Evolutionary conservation across 2,113 vertebrate genomes (phyloP).

Genomic region (Tinamus guttatus): DNA sequence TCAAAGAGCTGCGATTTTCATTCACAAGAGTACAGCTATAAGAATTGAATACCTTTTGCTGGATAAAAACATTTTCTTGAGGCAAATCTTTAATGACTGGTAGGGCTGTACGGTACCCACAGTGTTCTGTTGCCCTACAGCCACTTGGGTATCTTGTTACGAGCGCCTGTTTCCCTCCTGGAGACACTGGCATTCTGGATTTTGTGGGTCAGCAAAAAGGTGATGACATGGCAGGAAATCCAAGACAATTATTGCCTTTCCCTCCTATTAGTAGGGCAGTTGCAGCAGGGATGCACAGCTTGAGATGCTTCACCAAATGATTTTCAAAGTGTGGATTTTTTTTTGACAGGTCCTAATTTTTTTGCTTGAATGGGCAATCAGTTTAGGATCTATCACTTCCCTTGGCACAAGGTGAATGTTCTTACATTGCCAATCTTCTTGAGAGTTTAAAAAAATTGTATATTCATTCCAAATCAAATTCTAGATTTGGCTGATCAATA

Average conservation of each 20-base stretch:
- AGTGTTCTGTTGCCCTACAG: not conserved
- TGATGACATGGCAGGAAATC: slow-evolving; percentile 16
- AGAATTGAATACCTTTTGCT: not conserved
- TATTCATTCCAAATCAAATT: not conserved
- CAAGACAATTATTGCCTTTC: slow-evolving; percentile 24
- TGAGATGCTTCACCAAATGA: slow-evolving; percentile 36
- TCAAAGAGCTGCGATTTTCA: not conserved
- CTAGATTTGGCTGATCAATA: not conserved
- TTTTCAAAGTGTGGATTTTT: slow-evolving; percentile 35
- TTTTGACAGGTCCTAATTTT: slow-evolving; percentile 29
- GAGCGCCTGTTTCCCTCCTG: not conserved
- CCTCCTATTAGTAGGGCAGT: not conserved
- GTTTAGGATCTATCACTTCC: slow-evolving; percentile 12
- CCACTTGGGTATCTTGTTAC: not conserved
- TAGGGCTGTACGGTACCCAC: not conserved
- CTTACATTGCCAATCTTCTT: not conserved
- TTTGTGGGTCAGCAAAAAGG: slow-evolving; percentile 29
- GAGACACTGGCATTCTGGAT: slow-evolving; percentile 3
- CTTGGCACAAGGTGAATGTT: not conserved
- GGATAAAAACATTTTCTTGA: not conserved
- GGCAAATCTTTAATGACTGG: not conserved
- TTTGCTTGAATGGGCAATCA: slow-evolving; percentile 39
- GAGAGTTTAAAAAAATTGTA: not conserved
- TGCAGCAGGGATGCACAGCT: slow-evolving; percentile 26
- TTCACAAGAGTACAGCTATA: not conserved